These are phyloP conservation scores for Oophaga pumilio DNA, from an alignment of 2,113 vertebrate genomes.

Conservation along the genomic window DNA sequence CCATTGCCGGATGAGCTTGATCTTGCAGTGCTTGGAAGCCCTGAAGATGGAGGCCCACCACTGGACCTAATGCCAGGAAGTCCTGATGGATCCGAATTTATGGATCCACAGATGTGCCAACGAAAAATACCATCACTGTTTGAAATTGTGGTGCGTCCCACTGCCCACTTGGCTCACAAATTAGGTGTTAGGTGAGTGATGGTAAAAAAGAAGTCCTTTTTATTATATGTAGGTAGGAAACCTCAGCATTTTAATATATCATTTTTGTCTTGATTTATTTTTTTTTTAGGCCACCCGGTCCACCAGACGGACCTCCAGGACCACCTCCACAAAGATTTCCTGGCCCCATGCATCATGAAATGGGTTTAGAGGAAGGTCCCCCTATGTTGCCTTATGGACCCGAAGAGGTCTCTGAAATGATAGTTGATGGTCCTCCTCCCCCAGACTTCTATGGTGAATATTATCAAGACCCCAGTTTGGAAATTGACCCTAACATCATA, in stretches of 20 bases:
- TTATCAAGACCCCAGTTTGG: conserved; percentile 82
- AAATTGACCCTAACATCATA: conserved; percentile 72
- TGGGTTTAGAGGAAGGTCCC: conserved; percentile 71
- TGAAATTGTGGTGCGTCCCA: conserved; percentile 93
- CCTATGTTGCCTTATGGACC: conserved; percentile 84
- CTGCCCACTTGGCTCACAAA: conserved; percentile 90
- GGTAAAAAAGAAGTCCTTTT: background rate
- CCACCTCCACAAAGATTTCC: conserved; percentile 77
- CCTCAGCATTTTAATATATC: no score
- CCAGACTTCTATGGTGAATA: conserved; percentile 87
- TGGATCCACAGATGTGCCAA: conserved; percentile 68
- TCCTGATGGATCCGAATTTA: conserved; percentile 69
- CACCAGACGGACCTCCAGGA: conserved; percentile 64
- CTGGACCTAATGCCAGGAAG: conserved; percentile 58
- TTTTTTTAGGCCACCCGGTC: conserved; percentile 66
- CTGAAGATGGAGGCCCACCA: conserved; percentile 12
- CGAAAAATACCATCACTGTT: conserved; percentile 94
- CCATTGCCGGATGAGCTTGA: conserved; percentile 26
- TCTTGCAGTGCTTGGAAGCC: conserved; percentile 40
- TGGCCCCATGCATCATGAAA: conserved; percentile 68
- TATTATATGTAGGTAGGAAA: background rate
- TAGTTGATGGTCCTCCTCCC: conserved; percentile 75
- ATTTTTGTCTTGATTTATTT: background rate
- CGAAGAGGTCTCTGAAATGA: conserved; percentile 77
- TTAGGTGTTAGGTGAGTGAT: conserved; percentile 82